Evolutionary conservation across 2,113 vertebrate species (phyloP).

Genomic region (Phodopus roborovskii): DNA sequence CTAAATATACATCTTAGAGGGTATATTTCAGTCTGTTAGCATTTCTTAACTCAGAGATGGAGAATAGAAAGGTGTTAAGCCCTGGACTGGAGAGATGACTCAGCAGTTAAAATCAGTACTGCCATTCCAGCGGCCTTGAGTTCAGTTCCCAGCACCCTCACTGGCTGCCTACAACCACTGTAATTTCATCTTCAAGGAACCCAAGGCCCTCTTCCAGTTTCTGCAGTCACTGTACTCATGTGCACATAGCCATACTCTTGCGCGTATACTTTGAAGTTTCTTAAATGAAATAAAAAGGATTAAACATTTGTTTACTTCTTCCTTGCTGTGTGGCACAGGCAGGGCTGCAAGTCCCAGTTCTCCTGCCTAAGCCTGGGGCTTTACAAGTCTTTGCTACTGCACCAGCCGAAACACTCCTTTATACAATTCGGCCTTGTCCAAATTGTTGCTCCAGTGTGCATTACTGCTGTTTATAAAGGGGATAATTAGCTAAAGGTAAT

Average conservation of each 20-base stretch:
- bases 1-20: not conserved
- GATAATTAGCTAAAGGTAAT: not conserved
- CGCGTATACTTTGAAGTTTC: not conserved
- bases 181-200: not conserved
- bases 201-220: not conserved
- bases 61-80: not conserved
- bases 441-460: not conserved
- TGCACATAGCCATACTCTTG: too few relatives aligned
- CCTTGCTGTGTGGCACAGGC: not conserved
- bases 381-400: not conserved
- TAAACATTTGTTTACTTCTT: not conserved
- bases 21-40: not conserved
- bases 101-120: not conserved
- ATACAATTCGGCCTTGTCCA: not conserved
- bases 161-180: not conserved
- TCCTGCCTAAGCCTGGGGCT: not conserved
- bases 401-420: not conserved
- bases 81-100: not conserved
- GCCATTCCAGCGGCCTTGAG: too few relatives aligned
- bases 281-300: not conserved
- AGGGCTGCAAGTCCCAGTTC: not conserved
- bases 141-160: not conserved
- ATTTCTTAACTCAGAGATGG: slow-evolving; percentile 9
- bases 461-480: not conserved
- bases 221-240: not conserved